Percentiles rank a stretch among this genome's conserved stretches.
These are phyloP conservation scores for Biston betularia DNA, from an alignment of 2,888 invertebrate genomes.

Conservation along the genomic window DNA sequence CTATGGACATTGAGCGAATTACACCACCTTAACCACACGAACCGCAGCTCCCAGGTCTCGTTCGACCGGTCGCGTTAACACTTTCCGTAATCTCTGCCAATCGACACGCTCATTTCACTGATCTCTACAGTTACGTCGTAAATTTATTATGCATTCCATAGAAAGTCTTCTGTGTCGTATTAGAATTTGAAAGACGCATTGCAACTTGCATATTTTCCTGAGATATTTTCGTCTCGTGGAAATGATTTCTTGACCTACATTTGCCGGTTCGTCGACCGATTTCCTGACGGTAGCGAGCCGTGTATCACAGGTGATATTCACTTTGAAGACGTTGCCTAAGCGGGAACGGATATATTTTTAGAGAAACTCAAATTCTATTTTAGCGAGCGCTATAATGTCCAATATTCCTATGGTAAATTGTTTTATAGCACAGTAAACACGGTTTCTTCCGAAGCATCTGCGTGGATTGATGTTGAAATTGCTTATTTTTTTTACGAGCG, in stretches of 20 bases:
- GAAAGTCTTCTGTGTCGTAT: slow-evolving; percentile 35
- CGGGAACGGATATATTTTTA: slow-evolving; percentile 70
- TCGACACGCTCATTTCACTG: slow-evolving; percentile 58
- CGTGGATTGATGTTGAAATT: slow-evolving; percentile 31
- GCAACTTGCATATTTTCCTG: slow-evolving; percentile 52
- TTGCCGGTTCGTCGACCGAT: slow-evolving; percentile 81
- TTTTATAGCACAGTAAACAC: slow-evolving; percentile 56
- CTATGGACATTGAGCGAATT: too few species aligned
- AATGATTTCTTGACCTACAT: slow-evolving; percentile 77
- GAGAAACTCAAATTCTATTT: slow-evolving; percentile 72
- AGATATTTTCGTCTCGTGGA: slow-evolving; percentile 62
- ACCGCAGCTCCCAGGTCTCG: slow-evolving; percentile 46
- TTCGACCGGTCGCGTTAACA: slow-evolving; percentile 51
- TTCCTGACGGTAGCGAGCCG: slow-evolving; percentile 68
- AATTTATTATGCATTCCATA: slow-evolving; percentile 42
- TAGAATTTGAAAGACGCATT: slow-evolving; percentile 33
- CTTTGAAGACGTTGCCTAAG: slow-evolving; percentile 68
- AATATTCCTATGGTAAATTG: slow-evolving; percentile 58
- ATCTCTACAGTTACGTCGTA: slow-evolving; percentile 53
- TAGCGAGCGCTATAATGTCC: slow-evolving; percentile 49
- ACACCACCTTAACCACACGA: slow-evolving; percentile 15
- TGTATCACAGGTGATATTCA: slow-evolving; percentile 73
- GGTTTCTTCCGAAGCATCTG: slow-evolving; percentile 45
- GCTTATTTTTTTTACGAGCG: slow-evolving; percentile 34
- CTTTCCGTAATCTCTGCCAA: slow-evolving; percentile 57